phyloP scores from a whole-genome alignment of 1,140 invertebrate genomes.

The Dinoponera quadriceps region DNA sequence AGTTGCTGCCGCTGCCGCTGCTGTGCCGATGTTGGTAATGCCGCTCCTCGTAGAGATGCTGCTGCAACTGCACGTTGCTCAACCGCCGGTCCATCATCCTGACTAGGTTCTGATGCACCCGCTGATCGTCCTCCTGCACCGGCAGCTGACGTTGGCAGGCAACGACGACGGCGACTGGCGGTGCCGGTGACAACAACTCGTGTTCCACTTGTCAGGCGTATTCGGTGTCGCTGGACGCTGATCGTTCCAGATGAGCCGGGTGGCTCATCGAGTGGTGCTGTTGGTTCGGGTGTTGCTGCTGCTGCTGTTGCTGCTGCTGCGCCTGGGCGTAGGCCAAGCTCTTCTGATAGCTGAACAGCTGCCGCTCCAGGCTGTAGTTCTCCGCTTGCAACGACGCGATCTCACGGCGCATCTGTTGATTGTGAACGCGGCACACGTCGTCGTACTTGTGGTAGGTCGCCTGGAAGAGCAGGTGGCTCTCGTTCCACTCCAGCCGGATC shows the following conservation, averaged over 20 bases:
- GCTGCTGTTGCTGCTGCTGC: conserved; percentile 84
- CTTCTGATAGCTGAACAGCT: conserved; percentile 95
- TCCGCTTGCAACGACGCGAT: conserved; percentile 93
- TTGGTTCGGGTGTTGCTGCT: conserved; percentile 80
- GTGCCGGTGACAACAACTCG: conserved; percentile 41
- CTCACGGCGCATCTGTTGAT: conserved; percentile 95
- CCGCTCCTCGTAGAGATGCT: conserved; percentile 66
- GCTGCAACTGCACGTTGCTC: conserved; percentile 79
- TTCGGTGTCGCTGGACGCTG: conserved; percentile 90
- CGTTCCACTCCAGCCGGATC: conserved; percentile 94
- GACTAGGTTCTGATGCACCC: conserved; percentile 80
- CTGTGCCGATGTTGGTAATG: conserved; percentile 48
- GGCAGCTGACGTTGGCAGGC: conserved; percentile 35
- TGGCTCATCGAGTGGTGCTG: conserved; percentile 75
- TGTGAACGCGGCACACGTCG: conserved; percentile 93
- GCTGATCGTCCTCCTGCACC: conserved; percentile 73
- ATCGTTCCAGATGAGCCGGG: conserved; percentile 86
- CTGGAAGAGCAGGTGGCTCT: conserved; percentile 93
- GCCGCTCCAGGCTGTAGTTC: conserved; percentile 94
- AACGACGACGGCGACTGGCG: conserved; percentile 54
- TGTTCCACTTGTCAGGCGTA: conserved; percentile 88
- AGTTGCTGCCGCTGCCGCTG: conserved; percentile 22
- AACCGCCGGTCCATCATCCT: conserved; percentile 80
- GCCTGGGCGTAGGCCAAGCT: conserved; percentile 92
- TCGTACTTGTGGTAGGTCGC: conserved; percentile 95